Base-by-base conservation (phyloP, 2,113 vertebrate genomes). In the Engraulis encrasicolus region DNA sequence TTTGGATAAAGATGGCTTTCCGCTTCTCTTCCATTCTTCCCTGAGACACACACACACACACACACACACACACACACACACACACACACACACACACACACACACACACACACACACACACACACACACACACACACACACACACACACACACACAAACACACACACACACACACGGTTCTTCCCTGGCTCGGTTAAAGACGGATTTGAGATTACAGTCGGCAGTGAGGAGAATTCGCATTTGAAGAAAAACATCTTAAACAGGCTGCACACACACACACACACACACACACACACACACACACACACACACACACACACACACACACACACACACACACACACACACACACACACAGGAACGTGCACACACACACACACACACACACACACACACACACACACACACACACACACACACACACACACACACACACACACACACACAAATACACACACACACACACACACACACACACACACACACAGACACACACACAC, bases 1-100 rank as follows among this genome's bases (percentile, higher is more conserved):
- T 94, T 95, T 94, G 93, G 92, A 95, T 95, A 93, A 95, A 94
- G 92, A 95, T 92, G 94, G 92, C 92, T 95, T 94, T 95, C 91
- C 91, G 90, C 94, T 95, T 93, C 90, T 94, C 92, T 91, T 94
- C 91, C 90, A 92, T 94, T 95, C 93, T 94, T 93, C n/a, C n/a
- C n/a, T n/a, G n/a, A n/a, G n/a, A n/a, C n/a, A n/a, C n/a, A n/a
- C n/a, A n/a, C n/a, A n/a, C n/a, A n/a, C n/a, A n/a, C n/a, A n/a
- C n/a, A n/a, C n/a, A n/a, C n/a, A n/a, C n/a, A n/a, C n/a, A n/a
- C n/a, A n/a, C n/a, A n/a, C n/a, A n/a, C n/a, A n/a, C n/a, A n/a
- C n/a, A n/a, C n/a, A n/a, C n/a, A n/a, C n/a, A n/a, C n/a, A n/a
- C n/a, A n/a, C n/a, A n/a, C n/a, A n/a, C n/a, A n/a, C n/a, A n/a